Base-by-base conservation (phyloP, 2,797 vertebrate species). In the Octomys mimax region DNA sequence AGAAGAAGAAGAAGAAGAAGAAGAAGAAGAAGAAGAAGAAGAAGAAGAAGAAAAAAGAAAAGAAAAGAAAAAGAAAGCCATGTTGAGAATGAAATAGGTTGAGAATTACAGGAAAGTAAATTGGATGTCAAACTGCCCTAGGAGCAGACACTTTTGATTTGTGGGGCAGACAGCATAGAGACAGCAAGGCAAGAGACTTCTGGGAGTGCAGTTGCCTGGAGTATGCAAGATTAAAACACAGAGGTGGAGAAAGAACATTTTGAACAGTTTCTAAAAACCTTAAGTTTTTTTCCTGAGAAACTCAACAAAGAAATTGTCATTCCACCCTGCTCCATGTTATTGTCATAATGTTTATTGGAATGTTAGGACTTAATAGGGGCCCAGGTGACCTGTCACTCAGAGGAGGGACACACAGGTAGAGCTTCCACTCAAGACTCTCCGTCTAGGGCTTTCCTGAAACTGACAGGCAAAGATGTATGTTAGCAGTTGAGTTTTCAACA, bases 331-430 rank as follows among this genome's bases (percentile, higher is more conserved):
- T 66, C n/a, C 22, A 0, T 42, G 13, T 39, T 66, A 68, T 46
- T 88, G 33, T 61, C 57, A 18, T 18, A 70, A 54, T 13, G n/a
- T 46, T 80, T 62, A 64, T 31, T 46, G 39, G 89, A 84, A 33
- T 68, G 28, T 28, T 31, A 52, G 70, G 77, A 52, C 28, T 16
- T 36, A 24, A 33, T 0, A 14, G 33, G 85, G 54, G 10, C 42
- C 54, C 66, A 19, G 1, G 1, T 12, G 59, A 26, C 21, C 0
- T 0, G 21, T 21, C 22, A 28, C 3, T n/a, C 22, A 61, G n/a
- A 22, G 36, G 33, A 6, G 28, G 42, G 39, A 22, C 13, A 39
- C 42, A 1, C 14, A 16, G 68, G 33, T 26, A 10, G 9, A 8
- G 39, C 57, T 68, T n/a, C 77, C 3, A 9, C 24, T 5, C 33